These are phyloP conservation scores for Microtus pennsylvanicus DNA, from an alignment of 2,113 vertebrate species.

Conservation along the genomic window DNA sequence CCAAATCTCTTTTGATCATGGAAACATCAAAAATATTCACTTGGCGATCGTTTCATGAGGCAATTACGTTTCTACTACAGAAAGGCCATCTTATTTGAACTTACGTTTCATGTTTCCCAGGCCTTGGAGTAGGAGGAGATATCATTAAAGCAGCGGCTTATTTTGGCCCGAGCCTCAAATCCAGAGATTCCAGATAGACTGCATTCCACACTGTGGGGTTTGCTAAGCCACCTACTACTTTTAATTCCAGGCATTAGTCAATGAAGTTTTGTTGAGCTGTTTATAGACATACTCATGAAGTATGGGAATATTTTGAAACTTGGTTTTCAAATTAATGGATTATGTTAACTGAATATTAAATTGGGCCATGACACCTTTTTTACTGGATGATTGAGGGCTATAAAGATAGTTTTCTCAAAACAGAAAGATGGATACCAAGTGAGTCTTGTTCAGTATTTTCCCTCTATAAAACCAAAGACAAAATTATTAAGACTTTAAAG, in stretches of 20 bases:
- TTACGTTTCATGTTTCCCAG: constrained; percentile 72
- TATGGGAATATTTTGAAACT: neutral
- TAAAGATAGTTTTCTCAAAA: neutral
- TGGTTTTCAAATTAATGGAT: neutral
- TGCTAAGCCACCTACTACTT: constrained; percentile 43
- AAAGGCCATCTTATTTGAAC: constrained; percentile 52
- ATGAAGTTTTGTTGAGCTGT: constrained; percentile 16
- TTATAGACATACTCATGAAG: neutral
- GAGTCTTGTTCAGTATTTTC: neutral
- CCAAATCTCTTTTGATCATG: constrained; percentile 36
- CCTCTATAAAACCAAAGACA: neutral
- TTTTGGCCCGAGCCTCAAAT: constrained; percentile 47
- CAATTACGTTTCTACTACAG: constrained; percentile 35
- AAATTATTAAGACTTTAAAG: neutral
- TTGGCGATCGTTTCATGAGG: neutral
- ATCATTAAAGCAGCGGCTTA: constrained; percentile 31
- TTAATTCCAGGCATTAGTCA: constrained; percentile 51
- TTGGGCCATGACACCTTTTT: neutral
- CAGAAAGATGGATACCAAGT: neutral
- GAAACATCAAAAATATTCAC: constrained; percentile 42
- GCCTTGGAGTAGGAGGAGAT: constrained; percentile 35
- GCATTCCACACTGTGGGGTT: constrained; percentile 56
- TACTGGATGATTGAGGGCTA: neutral
- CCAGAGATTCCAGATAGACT: constrained; percentile 54
- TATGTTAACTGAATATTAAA: neutral